Evolutionary conservation across 2,797 vertebrate species (phyloP).

Genomic region (Gadopsis marmoratus): DNA sequence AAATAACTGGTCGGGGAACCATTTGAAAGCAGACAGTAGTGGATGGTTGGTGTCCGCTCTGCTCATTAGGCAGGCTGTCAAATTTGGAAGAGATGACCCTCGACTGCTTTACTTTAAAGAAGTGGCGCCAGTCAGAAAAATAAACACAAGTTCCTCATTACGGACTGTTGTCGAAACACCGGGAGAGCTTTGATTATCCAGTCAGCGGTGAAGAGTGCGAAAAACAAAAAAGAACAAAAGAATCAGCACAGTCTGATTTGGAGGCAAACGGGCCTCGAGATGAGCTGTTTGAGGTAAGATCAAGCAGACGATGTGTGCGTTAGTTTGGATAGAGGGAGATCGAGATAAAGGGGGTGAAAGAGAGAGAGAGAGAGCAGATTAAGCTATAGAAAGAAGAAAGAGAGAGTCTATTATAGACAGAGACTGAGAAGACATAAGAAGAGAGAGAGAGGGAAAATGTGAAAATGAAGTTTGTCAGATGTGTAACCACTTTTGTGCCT

Average conservation of each 20-base stretch:
- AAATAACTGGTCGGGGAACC: conserved; percentile 53
- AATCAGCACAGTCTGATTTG: conserved; percentile 43
- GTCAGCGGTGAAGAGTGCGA: conserved; percentile 29
- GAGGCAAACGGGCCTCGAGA: conserved; percentile 54
- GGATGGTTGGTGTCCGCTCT: conserved; percentile 21
- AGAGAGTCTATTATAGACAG: conserved; percentile 27
- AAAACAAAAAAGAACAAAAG: conserved; percentile 60
- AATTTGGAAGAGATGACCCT: conserved; percentile 47
- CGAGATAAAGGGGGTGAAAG: conserved; percentile 10
- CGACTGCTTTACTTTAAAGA: conserved; percentile 49
- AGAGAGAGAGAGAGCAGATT: conserved; percentile 18
- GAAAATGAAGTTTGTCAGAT: conserved; percentile 51
- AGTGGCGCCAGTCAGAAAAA: conserved; percentile 14
- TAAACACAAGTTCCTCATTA: conserved; percentile 66
- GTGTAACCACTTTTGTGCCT: conserved; percentile 33
- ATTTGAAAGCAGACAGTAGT: conserved; percentile 45
- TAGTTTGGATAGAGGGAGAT: conserved; percentile 35
- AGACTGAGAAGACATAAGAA: conserved; percentile 20
- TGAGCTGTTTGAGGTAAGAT: conserved; percentile 56
- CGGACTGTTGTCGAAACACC: conserved; percentile 33
- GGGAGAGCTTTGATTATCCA: conserved; percentile 52
- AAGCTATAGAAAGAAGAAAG: conserved; percentile 16
- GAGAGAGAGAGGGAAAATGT: neutral
- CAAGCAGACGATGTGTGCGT: conserved; percentile 45
- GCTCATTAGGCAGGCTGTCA: conserved; percentile 64